Evolutionary conservation across 2,888 invertebrate species (phyloP).

Genomic region (Melitaea athalia): DNA sequence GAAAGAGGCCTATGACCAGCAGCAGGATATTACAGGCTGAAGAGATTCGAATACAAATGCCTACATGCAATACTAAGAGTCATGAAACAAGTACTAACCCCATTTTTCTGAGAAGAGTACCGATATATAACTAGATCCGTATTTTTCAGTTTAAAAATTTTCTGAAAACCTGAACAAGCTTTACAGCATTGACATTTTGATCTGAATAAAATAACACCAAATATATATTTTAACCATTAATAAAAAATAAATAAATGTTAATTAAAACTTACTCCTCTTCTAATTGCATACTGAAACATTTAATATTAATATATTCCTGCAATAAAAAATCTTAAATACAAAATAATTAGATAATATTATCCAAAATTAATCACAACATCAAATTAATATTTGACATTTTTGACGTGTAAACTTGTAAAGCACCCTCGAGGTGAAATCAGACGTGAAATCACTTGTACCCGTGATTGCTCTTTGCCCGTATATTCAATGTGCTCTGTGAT

Average conservation of each 20-base stretch:
- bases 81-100: conserved; percentile 42
- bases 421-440: too few species aligned
- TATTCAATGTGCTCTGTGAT: too few species aligned
- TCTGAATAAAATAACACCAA: conserved; percentile 12
- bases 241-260: neutral
- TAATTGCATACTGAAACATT: conserved; percentile 5
- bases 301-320: conserved; percentile 7
- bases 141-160: conserved; percentile 49
- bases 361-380: conserved; percentile 19
- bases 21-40: too few species aligned
- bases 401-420: too few species aligned
- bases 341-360: conserved; percentile 8
- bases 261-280: conserved; percentile 17
- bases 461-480: too few species aligned
- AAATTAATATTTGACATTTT: conserved; percentile 9
- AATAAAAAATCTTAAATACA: conserved; percentile 22
- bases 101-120: conserved; percentile 37
- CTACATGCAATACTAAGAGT: too few species aligned
- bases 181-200: conserved; percentile 44
- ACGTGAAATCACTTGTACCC: too few species aligned
- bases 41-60: too few species aligned
- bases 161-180: conserved; percentile 46
- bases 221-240: too few species aligned
- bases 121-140: conserved; percentile 53
- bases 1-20: too few species aligned